Percentiles rank a stretch among this genome's conserved stretches.
These are phyloP conservation scores for Steinernema hermaphroditum DNA, from an alignment of 2,888 invertebrate species.

Conservation along the genomic window DNA sequence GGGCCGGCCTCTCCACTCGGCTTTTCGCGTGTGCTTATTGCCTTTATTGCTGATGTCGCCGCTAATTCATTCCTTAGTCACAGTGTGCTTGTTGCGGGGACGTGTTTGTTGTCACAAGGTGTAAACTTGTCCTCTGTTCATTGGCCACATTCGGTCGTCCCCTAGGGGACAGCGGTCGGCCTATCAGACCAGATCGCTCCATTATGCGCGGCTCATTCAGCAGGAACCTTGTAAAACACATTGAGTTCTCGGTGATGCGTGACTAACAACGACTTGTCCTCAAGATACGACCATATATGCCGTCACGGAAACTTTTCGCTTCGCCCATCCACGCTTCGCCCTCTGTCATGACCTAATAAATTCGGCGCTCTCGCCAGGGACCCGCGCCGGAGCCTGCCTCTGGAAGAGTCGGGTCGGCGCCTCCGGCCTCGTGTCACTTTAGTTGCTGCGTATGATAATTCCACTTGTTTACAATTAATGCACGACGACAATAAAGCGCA, in stretches of 20 bases:
- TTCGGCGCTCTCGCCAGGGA: neutral
- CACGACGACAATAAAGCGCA: neutral
- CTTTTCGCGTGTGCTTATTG: slow-evolving; percentile 3
- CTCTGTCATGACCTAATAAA: neutral
- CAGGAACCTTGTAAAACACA: neutral
- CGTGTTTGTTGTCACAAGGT: neutral
- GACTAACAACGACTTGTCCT: slow-evolving; percentile 1
- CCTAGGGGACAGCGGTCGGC: neutral
- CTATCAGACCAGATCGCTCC: neutral
- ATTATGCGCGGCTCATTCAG: neutral
- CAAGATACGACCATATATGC: neutral
- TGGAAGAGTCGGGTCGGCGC: too few relatives aligned
- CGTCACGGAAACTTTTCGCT: neutral
- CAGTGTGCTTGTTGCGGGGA: neutral
- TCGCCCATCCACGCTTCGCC: neutral
- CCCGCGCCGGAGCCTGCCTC: neutral
- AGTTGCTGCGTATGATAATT: neutral
- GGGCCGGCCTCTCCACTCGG: neutral
- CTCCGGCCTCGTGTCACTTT: too few relatives aligned
- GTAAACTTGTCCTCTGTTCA: neutral
- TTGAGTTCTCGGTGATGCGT: neutral
- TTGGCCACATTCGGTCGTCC: too few relatives aligned
- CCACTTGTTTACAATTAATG: slow-evolving; percentile 18
- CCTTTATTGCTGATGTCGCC: neutral
- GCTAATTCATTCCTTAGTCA: neutral